Conservation (phyloP, 2,797 vertebrate species). For the Notolabrus celidotus region DNA sequence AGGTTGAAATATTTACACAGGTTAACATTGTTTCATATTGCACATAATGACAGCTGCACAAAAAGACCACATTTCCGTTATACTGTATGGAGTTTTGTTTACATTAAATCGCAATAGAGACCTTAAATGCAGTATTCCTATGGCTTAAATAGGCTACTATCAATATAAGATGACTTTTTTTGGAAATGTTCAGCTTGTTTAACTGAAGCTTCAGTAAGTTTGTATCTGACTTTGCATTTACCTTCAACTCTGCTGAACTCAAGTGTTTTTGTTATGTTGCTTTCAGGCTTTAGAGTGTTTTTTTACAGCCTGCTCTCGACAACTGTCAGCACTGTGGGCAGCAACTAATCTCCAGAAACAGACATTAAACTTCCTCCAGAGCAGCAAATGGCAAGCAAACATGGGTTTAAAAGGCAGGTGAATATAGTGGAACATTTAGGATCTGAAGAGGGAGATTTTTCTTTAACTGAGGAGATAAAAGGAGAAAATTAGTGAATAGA, state of each 20-base stretch:
- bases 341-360: background rate
- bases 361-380: background rate
- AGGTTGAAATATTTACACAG: background rate
- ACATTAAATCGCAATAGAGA: slow-evolving; percentile 20
- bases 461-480: too few relatives aligned
- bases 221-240: background rate
- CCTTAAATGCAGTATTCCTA: slow-evolving; percentile 17
- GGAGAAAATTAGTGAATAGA: too few relatives aligned
- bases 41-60: background rate
- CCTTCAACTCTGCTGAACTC: background rate
- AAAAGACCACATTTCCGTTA: background rate
- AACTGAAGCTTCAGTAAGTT: too few relatives aligned
- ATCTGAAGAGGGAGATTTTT: too few relatives aligned
- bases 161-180: background rate
- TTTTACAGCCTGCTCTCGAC: background rate
- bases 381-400: background rate
- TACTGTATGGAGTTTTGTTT: slow-evolving; percentile 21
- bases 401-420: background rate
- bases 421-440: background rate
- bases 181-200: background rate
- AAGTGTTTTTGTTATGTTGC: background rate
- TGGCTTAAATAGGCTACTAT: background rate
- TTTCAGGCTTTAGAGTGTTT: background rate
- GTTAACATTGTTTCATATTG: background rate
- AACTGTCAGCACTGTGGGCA: background rate